These are phyloP conservation scores for Cylas formicarius DNA, from an alignment of 1,140 invertebrate species.

Conservation along the genomic window DNA sequence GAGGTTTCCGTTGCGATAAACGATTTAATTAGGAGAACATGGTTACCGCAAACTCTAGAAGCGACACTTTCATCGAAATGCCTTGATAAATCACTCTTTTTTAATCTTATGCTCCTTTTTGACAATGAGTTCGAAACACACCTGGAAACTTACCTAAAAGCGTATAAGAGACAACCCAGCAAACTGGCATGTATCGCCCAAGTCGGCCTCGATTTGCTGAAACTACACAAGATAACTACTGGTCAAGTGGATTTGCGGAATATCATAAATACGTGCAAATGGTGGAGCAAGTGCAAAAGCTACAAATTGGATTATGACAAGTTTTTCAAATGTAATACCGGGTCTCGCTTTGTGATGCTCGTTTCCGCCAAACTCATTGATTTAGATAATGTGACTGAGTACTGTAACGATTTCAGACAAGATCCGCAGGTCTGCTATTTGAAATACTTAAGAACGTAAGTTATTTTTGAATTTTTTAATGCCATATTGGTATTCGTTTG, in stretches of 20 bases:
- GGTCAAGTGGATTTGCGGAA: conserved; percentile 4
- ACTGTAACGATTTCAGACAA: conserved; percentile 33
- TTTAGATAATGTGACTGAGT: conserved; percentile 16
- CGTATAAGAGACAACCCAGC: conserved; percentile 8
- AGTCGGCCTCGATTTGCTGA: conserved; percentile 4
- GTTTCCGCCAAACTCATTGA: conserved; percentile 22
- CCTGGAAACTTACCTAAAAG: conserved; percentile 3
- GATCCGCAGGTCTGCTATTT: conserved; percentile 24
- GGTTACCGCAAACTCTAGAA: conserved; percentile 6
- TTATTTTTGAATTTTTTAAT: conserved; percentile 16
- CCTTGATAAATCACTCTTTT: conserved; percentile 7
- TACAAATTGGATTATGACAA: conserved; percentile 20
- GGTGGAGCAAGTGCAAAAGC: conserved; percentile 27
- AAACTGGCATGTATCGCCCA: conserved; percentile 11
- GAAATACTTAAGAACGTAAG: conserved; percentile 26
- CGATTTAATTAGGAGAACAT: neutral
- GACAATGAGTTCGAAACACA: conserved; percentile 3
- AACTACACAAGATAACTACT: neutral
- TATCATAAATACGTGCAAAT: conserved; percentile 21
- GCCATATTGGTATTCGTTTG: too few relatives aligned
- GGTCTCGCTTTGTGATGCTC: conserved; percentile 24
- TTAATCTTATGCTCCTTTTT: conserved; percentile 5
- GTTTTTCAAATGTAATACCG: conserved; percentile 21
- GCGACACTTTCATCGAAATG: conserved; percentile 1
- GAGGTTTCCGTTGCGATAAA: neutral